phyloP scores from a whole-genome alignment of 2,888 invertebrate genomes.

The Hirtodrosophila alboralis region DNA sequence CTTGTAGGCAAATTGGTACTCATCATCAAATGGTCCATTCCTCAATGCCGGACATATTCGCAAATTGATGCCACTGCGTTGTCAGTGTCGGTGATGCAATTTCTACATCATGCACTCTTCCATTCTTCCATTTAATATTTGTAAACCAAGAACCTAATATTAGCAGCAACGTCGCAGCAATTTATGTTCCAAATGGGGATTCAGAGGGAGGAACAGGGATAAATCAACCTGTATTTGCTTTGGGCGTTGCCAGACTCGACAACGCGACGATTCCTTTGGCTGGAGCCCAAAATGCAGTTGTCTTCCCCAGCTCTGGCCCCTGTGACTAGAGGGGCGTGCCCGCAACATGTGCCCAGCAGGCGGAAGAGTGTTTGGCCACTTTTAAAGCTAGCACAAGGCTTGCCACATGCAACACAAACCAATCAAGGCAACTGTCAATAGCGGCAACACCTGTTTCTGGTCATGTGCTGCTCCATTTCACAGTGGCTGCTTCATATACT shows the following conservation, averaged over 20 bases:
- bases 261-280: conserved; percentile 42
- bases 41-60: conserved; percentile 49
- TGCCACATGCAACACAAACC: conserved; percentile 64
- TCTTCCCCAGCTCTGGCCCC: conserved; percentile 35
- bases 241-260: conserved; percentile 60
- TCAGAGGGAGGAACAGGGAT: conserved; percentile 34
- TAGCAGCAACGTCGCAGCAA: conserved; percentile 51
- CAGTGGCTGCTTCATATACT: conserved; percentile 7
- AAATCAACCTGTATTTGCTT: conserved; percentile 59
- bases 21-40: conserved; percentile 29
- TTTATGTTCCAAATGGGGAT: conserved; percentile 37
- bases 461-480: conserved; percentile 28
- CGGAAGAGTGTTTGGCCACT: conserved; percentile 6
- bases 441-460: conserved; percentile 63
- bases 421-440: conserved; percentile 72
- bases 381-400: conserved; percentile 28
- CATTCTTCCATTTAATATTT: conserved; percentile 46
- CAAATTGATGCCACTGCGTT: conserved; percentile 41
- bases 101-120: conserved; percentile 28
- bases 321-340: conserved; percentile 56
- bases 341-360: conserved; percentile 23
- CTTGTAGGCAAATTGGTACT: conserved; percentile 58
- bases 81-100: conserved; percentile 58
- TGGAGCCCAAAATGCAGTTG: conserved; percentile 64
- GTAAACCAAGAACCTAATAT: conserved; percentile 54